Evolutionary conservation across 2,113 vertebrate species (phyloP).

Genomic region (Brachyhypopomus occidentalis): DNA sequence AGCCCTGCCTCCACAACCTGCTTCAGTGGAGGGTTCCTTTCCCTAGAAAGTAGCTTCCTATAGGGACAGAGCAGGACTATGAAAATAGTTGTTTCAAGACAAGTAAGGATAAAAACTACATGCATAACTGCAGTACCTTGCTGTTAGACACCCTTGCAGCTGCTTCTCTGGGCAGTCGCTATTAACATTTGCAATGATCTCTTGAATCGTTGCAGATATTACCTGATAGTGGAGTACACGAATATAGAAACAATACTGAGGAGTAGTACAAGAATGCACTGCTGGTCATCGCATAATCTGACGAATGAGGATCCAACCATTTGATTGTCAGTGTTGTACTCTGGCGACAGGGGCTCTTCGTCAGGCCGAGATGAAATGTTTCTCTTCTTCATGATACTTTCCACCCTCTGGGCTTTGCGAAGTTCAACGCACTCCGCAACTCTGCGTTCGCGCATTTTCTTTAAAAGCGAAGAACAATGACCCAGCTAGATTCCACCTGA

Average conservation of each 20-base stretch:
- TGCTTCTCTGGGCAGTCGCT: constrained; percentile 65
- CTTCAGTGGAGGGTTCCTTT: constrained; percentile 80
- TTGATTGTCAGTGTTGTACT: constrained; percentile 47
- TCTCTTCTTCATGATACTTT: constrained; percentile 84
- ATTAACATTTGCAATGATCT: constrained; percentile 77
- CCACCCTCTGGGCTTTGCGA: constrained; percentile 83
- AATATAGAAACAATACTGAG: background rate
- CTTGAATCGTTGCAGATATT: constrained; percentile 62
- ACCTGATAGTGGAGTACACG: constrained; percentile 64
- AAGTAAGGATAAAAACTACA: background rate
- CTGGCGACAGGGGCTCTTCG: constrained; percentile 62
- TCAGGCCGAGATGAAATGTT: constrained; percentile 68
- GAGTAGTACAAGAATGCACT: background rate
- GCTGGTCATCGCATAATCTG: background rate
- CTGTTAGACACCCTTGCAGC: constrained; percentile 80
- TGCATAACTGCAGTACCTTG: constrained; percentile 74
- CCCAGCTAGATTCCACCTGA: background rate
- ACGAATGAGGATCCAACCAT: constrained; percentile 52
- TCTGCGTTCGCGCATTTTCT: constrained; percentile 81
- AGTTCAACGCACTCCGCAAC: constrained; percentile 76
- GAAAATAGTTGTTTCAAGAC: background rate
- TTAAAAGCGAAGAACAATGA: background rate
- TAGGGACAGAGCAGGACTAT: background rate
- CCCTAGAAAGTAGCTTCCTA: constrained; percentile 76
- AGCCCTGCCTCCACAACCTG: constrained; percentile 80